Conservation (phyloP, 2,888 invertebrate species). For the Cerceris ruficornis region DNA sequence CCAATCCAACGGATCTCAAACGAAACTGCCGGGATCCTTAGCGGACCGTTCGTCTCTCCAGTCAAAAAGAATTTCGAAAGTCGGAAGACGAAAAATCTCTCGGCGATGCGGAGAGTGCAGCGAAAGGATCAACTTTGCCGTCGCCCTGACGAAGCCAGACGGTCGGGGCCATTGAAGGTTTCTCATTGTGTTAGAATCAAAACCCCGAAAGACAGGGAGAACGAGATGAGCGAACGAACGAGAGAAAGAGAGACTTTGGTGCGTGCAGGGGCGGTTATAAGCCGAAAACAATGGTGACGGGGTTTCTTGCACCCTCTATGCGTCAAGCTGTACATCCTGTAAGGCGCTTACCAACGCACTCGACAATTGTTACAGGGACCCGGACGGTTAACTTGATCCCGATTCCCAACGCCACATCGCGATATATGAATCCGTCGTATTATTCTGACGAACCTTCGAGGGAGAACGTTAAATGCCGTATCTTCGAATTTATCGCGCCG, state of each 20-base stretch:
- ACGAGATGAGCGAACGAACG: slow-evolving; percentile 30
- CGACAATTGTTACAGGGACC: slow-evolving; percentile 60
- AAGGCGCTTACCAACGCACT: slow-evolving; percentile 67
- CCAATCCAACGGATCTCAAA: slow-evolving; percentile 32
- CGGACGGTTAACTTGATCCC: slow-evolving; percentile 65
- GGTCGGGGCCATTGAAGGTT: slow-evolving; percentile 45
- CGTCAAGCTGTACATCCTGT: slow-evolving; percentile 66
- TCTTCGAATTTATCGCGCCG: slow-evolving; percentile 49
- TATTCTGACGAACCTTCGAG: slow-evolving; percentile 31
- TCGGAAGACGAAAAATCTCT: slow-evolving; percentile 31
- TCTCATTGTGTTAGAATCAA: slow-evolving; percentile 58
- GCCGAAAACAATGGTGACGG: slow-evolving; percentile 72
- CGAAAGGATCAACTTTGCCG: slow-evolving; percentile 40
- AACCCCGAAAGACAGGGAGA: slow-evolving; percentile 39
- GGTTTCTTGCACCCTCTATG: slow-evolving; percentile 63
- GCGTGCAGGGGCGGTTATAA: slow-evolving; percentile 67
- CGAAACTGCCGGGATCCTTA: slow-evolving; percentile 34
- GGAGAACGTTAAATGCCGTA: slow-evolving; percentile 45
- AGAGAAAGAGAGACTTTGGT: slow-evolving; percentile 33
- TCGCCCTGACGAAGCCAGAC: slow-evolving; percentile 43
- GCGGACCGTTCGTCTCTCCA: slow-evolving; percentile 17
- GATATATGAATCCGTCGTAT: slow-evolving; percentile 51
- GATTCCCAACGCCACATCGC: slow-evolving; percentile 49
- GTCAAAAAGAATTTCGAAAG: slow-evolving; percentile 46
- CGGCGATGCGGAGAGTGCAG: slow-evolving; percentile 14